phyloP scores from a whole-genome alignment of 2,113 vertebrate species.

The Tyrannus savana region DNA sequence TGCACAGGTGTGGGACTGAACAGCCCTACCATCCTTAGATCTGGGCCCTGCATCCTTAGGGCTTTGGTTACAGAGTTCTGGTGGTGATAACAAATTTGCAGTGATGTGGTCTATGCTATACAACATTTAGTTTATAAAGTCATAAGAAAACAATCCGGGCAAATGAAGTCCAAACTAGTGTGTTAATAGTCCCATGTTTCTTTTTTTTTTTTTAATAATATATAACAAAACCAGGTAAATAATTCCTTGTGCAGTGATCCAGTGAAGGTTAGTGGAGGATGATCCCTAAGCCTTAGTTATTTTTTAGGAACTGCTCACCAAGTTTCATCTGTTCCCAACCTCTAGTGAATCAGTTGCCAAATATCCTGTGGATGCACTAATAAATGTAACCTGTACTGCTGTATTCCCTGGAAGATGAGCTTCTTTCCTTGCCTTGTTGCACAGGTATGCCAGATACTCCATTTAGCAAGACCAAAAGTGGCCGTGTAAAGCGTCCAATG shows the following conservation, averaged over 20 bases:
- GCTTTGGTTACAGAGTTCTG: not conserved
- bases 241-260: not conserved
- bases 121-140: not conserved
- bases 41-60: not conserved
- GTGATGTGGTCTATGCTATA: not conserved
- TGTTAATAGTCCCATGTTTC: not conserved
- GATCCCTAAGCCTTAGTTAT: not conserved
- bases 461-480: slow-evolving; percentile 75
- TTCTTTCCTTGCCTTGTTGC: slow-evolving; percentile 43
- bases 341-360: not conserved
- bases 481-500: slow-evolving; percentile 84
- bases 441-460: slow-evolving; percentile 77
- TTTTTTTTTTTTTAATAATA: not conserved
- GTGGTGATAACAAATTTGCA: not conserved
- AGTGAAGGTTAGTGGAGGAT: not conserved
- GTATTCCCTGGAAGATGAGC: slow-evolving; percentile 4
- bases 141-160: not conserved
- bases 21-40: not conserved
- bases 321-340: not conserved
- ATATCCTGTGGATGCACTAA: not conserved
- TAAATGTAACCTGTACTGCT: not conserved
- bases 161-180: not conserved
- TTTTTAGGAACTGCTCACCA: not conserved
- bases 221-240: not conserved
- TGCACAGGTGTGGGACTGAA: not conserved